Conservation (phyloP, 2,797 vertebrate species). For the Carduelis carduelis region DNA sequence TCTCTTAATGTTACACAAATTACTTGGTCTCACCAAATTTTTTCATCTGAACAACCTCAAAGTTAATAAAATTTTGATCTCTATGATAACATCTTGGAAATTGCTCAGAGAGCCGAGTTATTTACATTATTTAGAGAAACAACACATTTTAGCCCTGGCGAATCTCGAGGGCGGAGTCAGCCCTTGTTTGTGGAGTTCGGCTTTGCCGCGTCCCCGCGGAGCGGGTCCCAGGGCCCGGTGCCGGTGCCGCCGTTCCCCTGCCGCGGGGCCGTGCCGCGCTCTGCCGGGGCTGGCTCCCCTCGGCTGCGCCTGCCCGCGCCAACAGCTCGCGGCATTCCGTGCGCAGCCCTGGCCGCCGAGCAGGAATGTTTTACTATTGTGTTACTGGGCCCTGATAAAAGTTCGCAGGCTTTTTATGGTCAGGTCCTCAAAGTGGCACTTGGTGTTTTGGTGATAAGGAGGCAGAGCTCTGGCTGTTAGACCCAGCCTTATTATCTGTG, state of each 20-base stretch:
- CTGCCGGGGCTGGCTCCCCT: conserved; percentile 66
- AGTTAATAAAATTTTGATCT: not conserved
- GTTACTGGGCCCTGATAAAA: conserved; percentile 65
- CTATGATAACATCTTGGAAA: not conserved
- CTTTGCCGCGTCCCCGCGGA: not conserved
- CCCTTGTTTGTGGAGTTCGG: not conserved
- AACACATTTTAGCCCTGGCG: not conserved
- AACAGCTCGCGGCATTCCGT: conserved; percentile 82
- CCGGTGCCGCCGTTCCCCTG: not conserved
- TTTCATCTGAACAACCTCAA: not conserved
- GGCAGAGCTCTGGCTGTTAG: conserved; percentile 56
- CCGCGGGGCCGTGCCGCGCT: not conserved
- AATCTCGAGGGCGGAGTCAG: not conserved
- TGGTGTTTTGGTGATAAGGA: conserved; percentile 68
- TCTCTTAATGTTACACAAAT: not conserved
- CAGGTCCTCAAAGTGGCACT: conserved; percentile 58
- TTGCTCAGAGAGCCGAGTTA: not conserved
- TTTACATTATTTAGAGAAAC: not conserved
- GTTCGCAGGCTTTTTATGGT: conserved; percentile 72
- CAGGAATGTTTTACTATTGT: conserved; percentile 36
- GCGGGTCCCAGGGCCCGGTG: not conserved
- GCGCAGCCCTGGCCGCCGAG: conserved; percentile 19
- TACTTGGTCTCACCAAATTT: not conserved
- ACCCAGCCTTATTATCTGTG: conserved; percentile 54
- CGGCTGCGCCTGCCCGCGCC: conserved; percentile 72